Conservation (phyloP, 2,113 vertebrate species). For the Ptilorrhoa leucosticta region DNA sequence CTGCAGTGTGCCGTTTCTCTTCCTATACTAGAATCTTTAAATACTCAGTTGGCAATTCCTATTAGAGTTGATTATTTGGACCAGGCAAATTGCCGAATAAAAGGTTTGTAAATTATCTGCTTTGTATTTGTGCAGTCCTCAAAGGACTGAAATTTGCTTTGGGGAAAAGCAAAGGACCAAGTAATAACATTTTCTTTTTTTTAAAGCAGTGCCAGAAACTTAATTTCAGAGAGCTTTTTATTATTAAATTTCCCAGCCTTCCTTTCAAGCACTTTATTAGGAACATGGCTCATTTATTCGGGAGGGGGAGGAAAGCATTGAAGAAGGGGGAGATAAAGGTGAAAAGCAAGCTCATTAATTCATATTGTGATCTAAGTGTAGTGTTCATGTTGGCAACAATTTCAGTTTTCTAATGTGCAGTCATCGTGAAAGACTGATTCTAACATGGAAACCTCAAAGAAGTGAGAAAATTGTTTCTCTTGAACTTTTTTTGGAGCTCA, state of each 20-base stretch:
- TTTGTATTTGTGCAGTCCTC: conserved; percentile 33
- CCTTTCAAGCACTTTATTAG: conserved; percentile 36
- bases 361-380: conserved; percentile 17
- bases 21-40: background rate
- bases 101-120: conserved; percentile 46
- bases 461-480: background rate
- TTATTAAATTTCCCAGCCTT: conserved; percentile 45
- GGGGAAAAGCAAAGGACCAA: conserved; percentile 45
- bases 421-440: background rate
- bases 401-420: conserved; percentile 27
- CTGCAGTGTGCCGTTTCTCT: background rate
- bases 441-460: background rate
- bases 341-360: conserved; percentile 49
- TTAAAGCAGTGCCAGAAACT: conserved; percentile 35
- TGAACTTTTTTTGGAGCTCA: background rate
- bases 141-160: conserved; percentile 55
- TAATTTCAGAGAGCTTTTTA: conserved; percentile 52
- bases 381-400: background rate
- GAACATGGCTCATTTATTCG: conserved; percentile 18
- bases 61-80: conserved; percentile 38
- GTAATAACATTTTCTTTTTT: conserved; percentile 36
- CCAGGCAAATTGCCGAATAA: conserved; percentile 38
- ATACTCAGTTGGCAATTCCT: background rate
- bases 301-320: background rate
- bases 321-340: conserved; percentile 10